phyloP scores from a whole-genome alignment of 1,140 invertebrate species.

The Yoshiicerus persimilis region DNA sequence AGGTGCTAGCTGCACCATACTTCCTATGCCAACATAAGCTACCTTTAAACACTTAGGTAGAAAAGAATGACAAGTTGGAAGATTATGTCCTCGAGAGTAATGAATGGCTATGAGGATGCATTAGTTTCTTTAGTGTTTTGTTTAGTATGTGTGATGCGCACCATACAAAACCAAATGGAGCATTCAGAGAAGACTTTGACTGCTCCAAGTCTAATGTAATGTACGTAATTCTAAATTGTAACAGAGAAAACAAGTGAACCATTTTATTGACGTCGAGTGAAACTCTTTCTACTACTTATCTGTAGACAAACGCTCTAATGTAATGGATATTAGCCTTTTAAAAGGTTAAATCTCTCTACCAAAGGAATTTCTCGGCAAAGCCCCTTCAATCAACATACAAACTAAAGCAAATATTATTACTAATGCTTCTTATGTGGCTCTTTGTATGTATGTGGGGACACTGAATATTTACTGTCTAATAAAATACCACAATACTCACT shows the following conservation, averaged over 20 bases:
- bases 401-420: neutral
- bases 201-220: neutral
- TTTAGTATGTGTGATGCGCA: conserved; percentile 19
- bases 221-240: neutral
- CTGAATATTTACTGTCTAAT: neutral
- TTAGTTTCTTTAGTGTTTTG: neutral
- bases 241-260: neutral
- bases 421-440: neutral
- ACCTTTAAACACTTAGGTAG: neutral
- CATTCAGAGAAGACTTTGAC: neutral
- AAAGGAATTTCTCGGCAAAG: neutral
- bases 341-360: neutral
- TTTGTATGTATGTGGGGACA: neutral
- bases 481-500: neutral
- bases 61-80: neutral
- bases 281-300: neutral
- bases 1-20: neutral
- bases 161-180: too few species aligned
- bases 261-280: neutral
- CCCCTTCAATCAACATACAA: neutral
- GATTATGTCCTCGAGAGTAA: neutral
- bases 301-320: neutral
- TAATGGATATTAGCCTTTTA: neutral
- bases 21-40: neutral
- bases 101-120: neutral